phyloP scores from a whole-genome alignment of 2,797 vertebrate genomes.

The Cossypha polioptera region DNA sequence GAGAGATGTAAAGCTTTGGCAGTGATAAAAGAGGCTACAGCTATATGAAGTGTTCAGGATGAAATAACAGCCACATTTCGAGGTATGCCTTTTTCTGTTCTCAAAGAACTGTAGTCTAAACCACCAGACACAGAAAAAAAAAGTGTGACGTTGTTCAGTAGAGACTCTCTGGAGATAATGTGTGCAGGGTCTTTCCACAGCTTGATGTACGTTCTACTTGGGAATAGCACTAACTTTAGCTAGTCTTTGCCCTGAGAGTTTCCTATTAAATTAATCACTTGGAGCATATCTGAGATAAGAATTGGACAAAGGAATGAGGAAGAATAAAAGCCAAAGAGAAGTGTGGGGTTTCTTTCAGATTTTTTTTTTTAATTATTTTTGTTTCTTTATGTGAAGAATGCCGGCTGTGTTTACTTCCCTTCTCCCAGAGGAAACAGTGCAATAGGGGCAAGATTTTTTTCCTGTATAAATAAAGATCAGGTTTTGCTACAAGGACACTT shows the following conservation, averaged over 20 bases:
- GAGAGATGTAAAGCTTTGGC: not conserved
- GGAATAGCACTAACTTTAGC: not conserved
- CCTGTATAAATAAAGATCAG: not conserved
- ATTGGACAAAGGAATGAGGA: not conserved
- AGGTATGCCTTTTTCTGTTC: conserved; percentile 46
- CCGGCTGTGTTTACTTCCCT: not conserved
- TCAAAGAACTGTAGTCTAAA: conserved; percentile 10
- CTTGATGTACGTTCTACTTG: not conserved
- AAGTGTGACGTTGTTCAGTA: not conserved
- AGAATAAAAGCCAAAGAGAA: not conserved
- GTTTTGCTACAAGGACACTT: not conserved
- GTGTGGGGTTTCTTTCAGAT: not conserved
- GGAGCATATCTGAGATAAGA: not conserved
- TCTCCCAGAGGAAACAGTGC: not conserved
- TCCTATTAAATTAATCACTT: not conserved
- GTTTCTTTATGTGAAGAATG: not conserved
- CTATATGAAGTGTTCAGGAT: conserved; percentile 39
- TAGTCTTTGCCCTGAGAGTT: not conserved
- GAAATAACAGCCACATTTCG: conserved; percentile 28
- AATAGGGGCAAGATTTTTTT: not conserved
- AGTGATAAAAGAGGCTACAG: not conserved
- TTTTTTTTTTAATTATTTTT: not conserved
- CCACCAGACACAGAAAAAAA: not conserved
- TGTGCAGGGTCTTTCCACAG: not conserved
- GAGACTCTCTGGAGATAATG: not conserved